Base-by-base conservation (phyloP, 2,888 invertebrate genomes). In the Drosophila mettleri region DNA sequence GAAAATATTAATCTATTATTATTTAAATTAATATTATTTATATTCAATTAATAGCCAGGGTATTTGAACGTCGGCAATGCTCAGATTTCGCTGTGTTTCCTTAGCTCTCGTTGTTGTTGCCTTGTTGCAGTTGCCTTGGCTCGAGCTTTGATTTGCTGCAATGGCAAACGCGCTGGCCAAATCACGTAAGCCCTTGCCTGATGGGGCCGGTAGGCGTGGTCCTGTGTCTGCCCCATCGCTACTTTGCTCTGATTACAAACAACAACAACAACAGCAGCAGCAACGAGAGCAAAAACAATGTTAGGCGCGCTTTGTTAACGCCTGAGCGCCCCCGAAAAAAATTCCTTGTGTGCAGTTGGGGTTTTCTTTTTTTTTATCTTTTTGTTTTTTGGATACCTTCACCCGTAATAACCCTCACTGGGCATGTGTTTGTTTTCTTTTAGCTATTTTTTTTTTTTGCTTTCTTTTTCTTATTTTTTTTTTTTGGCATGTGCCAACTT, bases 231-330 rank as follows among this genome's bases (percentile, higher is more conserved):
- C 43, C 29, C 8, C 16, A 10, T 62, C 69, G 72, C 72, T 79
- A 75, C 80, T 82, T 78, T 81, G 67, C 79, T 84, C 82, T 82
- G 82, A 82, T 82, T 82, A 82, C 82, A 82, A 79, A 61, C 82
- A 71, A 74, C 80, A 82, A 66, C 46, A 70, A 49, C 45, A 64
- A 57, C 12, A 36, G 31, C 60, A 66, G 51, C 34, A 49, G 43
- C 36, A 63, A 66, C 45, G 20, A 31, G 18, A 80, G 57, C 45
- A 70, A 49, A 49, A 68, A 54, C 67, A 66, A 72, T 48, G 52
- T 60, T 54, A 69, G 58, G 65, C 59, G 72, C 68, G 73, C 80
- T 77, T 73, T 82, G 76, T 75, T 82, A 81, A 82, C 74, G 76
- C 77, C 83, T 69, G 39, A 77, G 48, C 67, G 48, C 33, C 67